Percentiles rank a stretch among this genome's conserved stretches.
phyloP scores from a whole-genome alignment of 2,888 invertebrate genomes.

The Malthinus flaveolus region DNA sequence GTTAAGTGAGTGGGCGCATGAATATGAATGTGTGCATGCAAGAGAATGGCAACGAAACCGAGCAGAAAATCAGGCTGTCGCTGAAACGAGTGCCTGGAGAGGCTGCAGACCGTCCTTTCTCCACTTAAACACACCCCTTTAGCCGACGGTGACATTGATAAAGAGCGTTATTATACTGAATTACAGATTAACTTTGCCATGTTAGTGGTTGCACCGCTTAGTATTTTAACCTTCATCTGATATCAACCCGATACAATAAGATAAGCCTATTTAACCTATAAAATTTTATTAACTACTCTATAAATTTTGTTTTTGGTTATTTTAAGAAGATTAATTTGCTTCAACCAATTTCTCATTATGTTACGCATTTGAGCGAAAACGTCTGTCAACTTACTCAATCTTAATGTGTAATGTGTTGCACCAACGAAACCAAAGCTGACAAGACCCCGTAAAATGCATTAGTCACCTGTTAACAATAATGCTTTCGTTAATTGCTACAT shows the following conservation, averaged over 20 bases:
- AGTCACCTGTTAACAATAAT: too few species aligned
- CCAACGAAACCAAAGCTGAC: too few species aligned
- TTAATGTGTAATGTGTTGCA: too few species aligned
- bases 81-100: conserved; percentile 43
- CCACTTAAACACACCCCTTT: conserved; percentile 45
- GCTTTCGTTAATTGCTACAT: too few species aligned
- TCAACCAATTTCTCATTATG: too few species aligned
- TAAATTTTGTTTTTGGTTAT: too few species aligned
- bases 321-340: too few species aligned
- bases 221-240: conserved; percentile 29
- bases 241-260: conserved; percentile 18
- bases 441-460: too few species aligned
- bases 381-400: too few species aligned
- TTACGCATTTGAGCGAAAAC: too few species aligned
- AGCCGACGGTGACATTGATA: conserved; percentile 46
- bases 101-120: conserved; percentile 39
- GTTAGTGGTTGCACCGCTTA: conserved; percentile 32
- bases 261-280: conserved; percentile 6
- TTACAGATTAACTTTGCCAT: conserved; percentile 48
- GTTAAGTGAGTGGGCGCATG: conserved; percentile 40
- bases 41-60: conserved; percentile 45
- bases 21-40: conserved; percentile 47
- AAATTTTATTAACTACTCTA: background rate
- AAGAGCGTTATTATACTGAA: conserved; percentile 51
- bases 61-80: conserved; percentile 48